Evolutionary conservation across 2,797 vertebrate species (phyloP), one percentile per base, ranked within the genome.

Genomic region (Jordanella pulchra): DNA sequence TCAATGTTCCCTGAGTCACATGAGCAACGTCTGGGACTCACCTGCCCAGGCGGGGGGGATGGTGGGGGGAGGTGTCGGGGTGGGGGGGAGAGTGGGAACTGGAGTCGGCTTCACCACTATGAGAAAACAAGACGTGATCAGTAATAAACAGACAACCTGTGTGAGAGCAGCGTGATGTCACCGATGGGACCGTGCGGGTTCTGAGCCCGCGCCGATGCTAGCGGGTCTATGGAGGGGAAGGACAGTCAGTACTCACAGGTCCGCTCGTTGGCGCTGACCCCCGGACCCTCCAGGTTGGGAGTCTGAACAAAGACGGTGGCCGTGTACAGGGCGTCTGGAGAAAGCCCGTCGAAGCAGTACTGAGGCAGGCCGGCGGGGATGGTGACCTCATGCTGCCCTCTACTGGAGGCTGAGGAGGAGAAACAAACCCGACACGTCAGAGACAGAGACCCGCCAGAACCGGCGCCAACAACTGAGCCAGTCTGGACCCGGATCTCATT

Each of bases 21-120:
- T n/a, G n/a, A n/a, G n/a, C n/a, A n/a, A n/a, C n/a, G 51, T 45
- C 12, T 3, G 14, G 25, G 27, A 11, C 94, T 91, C 91, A 99
- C 98, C 97, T 78, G 97, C 95, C 76, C 97, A 95, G 28, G 94
- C 96, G 0, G 98, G 97, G 61, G 98, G 98, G 56, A 99, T 96
- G 47, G 98, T 99, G 45, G 98, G 97, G 15, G 96, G 97, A 4
- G 97, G 96, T 9, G 96, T 93, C 11, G 97, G 97, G 2, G 97
- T 96, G 1, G 98, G 97, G 0, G 97, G 96, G 7, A 89, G 86
- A 0, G 97, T 98, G 23, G 97, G 97, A 13, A 93, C 93, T 15
- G 96, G 95, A 9, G 97, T 99, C 56, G 97, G 97, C 84, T 97
- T 97, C 76, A 97, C 76, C 75, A 96, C 98, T 99, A 80, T 28